phyloP scores from a whole-genome alignment of 2,113 vertebrate genomes.

The Numida meleagris region DNA sequence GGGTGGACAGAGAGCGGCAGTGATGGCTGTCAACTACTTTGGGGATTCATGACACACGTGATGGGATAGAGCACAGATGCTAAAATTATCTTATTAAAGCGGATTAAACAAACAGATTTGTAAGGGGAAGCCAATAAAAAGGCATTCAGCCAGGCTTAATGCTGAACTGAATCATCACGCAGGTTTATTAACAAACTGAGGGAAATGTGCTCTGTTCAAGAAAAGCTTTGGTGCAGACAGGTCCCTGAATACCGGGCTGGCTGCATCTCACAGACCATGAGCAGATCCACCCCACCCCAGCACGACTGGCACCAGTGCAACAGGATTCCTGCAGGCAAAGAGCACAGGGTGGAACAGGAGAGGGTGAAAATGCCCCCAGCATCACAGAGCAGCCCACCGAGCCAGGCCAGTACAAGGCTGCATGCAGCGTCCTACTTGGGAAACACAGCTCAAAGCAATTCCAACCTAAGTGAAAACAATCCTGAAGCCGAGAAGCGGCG shows the following conservation, averaged over 20 bases:
- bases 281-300: fast-evolving
- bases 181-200: background rate
- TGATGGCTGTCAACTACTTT: background rate
- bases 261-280: background rate
- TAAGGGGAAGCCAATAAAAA: background rate
- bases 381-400: background rate
- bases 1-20: background rate
- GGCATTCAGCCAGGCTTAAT: background rate
- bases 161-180: background rate
- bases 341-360: fast-evolving
- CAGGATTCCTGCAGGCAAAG: background rate
- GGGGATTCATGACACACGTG: background rate
- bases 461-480: background rate
- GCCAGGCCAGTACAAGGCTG: background rate
- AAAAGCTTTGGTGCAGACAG: background rate
- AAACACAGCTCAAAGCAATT: background rate
- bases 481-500: fast-evolving
- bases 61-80: background rate
- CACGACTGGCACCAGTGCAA: fast-evolving
- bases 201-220: background rate
- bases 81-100: background rate
- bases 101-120: background rate
- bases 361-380: background rate
- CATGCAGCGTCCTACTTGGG: background rate
- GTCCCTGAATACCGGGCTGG: background rate